phyloP scores from a whole-genome alignment of 2,113 vertebrate genomes.

The Rhea americana region DNA sequence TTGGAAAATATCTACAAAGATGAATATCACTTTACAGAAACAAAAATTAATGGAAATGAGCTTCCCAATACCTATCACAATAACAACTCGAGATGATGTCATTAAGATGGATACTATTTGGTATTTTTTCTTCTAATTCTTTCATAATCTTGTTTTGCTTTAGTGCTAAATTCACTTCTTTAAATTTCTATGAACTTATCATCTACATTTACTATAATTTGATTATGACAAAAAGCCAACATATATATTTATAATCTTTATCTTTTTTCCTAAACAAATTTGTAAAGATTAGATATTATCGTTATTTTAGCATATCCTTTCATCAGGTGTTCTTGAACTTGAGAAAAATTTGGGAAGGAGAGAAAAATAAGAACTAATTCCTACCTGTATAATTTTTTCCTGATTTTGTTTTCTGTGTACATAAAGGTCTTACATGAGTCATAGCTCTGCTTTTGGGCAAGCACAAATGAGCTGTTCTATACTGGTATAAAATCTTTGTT shows the following conservation, averaged over 20 bases:
- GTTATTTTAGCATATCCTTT: background rate
- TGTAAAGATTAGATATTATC: background rate
- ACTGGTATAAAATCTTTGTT: background rate
- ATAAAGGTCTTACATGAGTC: background rate
- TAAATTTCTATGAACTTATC: background rate
- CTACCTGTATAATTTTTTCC: background rate
- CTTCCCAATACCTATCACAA: background rate
- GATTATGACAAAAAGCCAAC: background rate
- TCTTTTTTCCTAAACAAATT: background rate
- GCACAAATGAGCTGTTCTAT: background rate
- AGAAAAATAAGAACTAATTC: background rate
- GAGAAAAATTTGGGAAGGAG: background rate
- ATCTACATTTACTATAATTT: background rate
- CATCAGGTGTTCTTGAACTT: background rate
- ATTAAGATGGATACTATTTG: background rate
- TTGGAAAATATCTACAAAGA: background rate
- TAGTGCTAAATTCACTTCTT: background rate
- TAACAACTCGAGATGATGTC: background rate
- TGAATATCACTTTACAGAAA: background rate
- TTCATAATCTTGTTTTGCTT: background rate
- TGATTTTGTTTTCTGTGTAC: background rate
- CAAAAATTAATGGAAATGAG: background rate
- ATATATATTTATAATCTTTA: background rate
- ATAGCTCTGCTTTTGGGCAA: background rate
- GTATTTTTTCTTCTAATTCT: background rate